Evolutionary conservation across 2,888 invertebrate genomes (phyloP).

Genomic region (Drosophila subsilvestris): DNA sequence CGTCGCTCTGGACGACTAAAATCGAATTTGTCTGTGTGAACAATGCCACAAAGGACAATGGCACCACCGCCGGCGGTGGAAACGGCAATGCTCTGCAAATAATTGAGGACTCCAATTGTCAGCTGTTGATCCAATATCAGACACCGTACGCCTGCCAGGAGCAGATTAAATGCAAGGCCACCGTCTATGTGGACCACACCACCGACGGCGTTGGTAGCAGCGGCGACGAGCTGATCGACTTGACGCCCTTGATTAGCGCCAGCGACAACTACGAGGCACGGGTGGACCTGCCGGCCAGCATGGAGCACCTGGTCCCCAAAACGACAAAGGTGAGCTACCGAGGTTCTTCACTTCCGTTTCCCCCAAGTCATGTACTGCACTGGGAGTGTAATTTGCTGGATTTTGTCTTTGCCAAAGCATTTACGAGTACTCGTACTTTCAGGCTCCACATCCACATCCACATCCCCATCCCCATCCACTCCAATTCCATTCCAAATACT

Average conservation of each 20-base stretch:
- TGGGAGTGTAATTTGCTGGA: slow-evolving; percentile 41
- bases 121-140: slow-evolving; percentile 83
- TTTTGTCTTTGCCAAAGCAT: slow-evolving; percentile 37
- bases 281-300: slow-evolving; percentile 73
- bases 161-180: slow-evolving; percentile 82
- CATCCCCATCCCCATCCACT: too few species aligned
- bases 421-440: not conserved
- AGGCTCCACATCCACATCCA: too few species aligned
- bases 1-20: slow-evolving; percentile 82
- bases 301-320: slow-evolving; percentile 72
- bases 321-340: slow-evolving; percentile 76
- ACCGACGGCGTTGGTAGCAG: slow-evolving; percentile 64
- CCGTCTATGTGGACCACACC: slow-evolving; percentile 71
- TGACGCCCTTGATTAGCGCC: slow-evolving; percentile 83
- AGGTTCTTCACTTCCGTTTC: slow-evolving; percentile 6
- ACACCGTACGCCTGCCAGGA: slow-evolving; percentile 83
- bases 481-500: slow-evolving; percentile 15
- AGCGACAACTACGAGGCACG: slow-evolving; percentile 82
- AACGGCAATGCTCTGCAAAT: slow-evolving; percentile 69
- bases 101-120: slow-evolving; percentile 84
- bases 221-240: slow-evolving; percentile 76
- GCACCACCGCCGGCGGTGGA: slow-evolving; percentile 5
- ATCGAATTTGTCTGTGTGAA: slow-evolving; percentile 84
- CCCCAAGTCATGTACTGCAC: slow-evolving; percentile 28
- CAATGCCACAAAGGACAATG: slow-evolving; percentile 72